Base-by-base conservation (phyloP, 2,888 invertebrate genomes). In the Icerya purchasi region DNA sequence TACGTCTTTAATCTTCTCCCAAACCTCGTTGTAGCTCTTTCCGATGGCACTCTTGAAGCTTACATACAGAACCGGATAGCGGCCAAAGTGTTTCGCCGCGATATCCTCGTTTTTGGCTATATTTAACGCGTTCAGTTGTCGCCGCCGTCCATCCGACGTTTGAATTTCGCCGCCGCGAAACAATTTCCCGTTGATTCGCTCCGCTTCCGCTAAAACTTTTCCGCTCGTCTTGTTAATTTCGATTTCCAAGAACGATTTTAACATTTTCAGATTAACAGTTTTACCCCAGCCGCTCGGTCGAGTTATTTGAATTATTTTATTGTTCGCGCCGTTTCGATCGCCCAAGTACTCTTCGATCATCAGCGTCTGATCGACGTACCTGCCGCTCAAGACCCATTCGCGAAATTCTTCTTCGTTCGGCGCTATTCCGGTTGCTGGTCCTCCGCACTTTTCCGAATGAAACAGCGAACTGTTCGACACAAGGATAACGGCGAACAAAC, bases 221-320 rank as follows among this genome's bases (percentile, higher is more conserved):
- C 36, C 55, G 55, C 21, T 22, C 19, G 24, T 36, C 21, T 25
- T 18, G n/a, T 59, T 36, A 21, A 59, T 18, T 21, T 59, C 8
- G 3, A 59, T 22, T 54, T 59, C 59, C 18, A 59, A 59, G 50
- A 59, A 59, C 1, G 53, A 19, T 22, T 22, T 53, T 49, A 59
- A 19, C 59, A 59, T 59, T 19, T 59, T 50, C 2, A 59, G 18
- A 3, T 36, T 49, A n/a, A 25, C 25, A 3, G 54, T 54, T 23
- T 54, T 53, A 21, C 59, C 59, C 59, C 59, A 59, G 2, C 54
- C 54, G 10, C 36, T 53, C 22, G 59, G 59, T 59, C 36, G 36
- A 8, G 36, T 36, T 36, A 36, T 14, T 5, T 36, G 14, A 5
- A 14, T 36, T 8, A 36, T 5, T 14, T 14, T 5, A 8, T 36